These are phyloP conservation scores for Caenorhabditis panamensis DNA, from an alignment of 2,888 invertebrate species.

Conservation along the genomic window DNA sequence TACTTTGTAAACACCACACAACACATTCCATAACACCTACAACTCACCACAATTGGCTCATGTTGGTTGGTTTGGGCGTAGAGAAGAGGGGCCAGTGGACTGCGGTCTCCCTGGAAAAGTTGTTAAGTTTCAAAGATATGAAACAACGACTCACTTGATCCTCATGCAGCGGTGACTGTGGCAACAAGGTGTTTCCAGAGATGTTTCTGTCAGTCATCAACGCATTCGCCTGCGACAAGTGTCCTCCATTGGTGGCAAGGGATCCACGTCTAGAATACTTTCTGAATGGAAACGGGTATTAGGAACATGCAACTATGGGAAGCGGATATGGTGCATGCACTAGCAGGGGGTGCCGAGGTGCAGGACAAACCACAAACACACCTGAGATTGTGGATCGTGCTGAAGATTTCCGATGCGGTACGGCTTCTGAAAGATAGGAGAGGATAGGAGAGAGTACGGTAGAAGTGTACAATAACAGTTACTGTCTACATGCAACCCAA, in stretches of 20 bases:
- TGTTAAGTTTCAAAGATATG: background rate
- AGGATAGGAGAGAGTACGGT: background rate
- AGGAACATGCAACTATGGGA: slow-evolving; percentile 40
- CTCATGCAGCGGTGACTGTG: slow-evolving; percentile 78
- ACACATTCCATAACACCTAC: background rate
- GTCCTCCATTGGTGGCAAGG: slow-evolving; percentile 24
- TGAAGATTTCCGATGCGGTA: slow-evolving; percentile 76
- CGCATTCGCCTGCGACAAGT: slow-evolving; percentile 34
- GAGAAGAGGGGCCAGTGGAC: slow-evolving; percentile 70
- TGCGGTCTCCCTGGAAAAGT: slow-evolving; percentile 56
- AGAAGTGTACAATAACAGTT: slow-evolving; percentile 1
- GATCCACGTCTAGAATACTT: slow-evolving; percentile 63
- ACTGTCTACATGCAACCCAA: slow-evolving; percentile 41
- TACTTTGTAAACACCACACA: background rate
- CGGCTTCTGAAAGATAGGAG: slow-evolving; percentile 63
- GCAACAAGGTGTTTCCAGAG: slow-evolving; percentile 77
- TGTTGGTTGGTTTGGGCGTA: slow-evolving; percentile 65
- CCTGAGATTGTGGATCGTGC: slow-evolving; percentile 66
- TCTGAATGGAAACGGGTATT: slow-evolving; percentile 52
- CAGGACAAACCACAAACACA: slow-evolving; percentile 45
- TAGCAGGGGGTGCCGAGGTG: slow-evolving; percentile 17
- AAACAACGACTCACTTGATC: slow-evolving; percentile 55
- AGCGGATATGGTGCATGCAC: slow-evolving; percentile 34
- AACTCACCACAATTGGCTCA: slow-evolving; percentile 61
- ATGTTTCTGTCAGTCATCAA: slow-evolving; percentile 75